These are phyloP conservation scores for Alectura lathami DNA, from an alignment of 2,113 vertebrate genomes.

Conservation along the genomic window DNA sequence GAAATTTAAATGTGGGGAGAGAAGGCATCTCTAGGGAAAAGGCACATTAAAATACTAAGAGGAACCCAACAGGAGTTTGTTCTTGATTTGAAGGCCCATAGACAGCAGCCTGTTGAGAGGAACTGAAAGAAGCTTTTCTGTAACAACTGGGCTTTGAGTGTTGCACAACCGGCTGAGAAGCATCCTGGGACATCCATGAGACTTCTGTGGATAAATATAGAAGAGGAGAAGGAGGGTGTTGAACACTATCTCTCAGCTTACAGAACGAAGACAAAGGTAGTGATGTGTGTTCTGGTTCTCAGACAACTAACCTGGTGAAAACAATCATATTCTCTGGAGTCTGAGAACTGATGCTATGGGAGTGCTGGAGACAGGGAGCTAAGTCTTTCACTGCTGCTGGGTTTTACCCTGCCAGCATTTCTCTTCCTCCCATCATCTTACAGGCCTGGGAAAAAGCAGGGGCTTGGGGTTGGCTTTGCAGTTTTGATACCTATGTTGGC, in stretches of 20 bases:
- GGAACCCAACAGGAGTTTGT: not conserved
- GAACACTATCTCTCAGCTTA: not conserved
- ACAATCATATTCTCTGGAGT: not conserved
- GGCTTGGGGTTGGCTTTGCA: not conserved
- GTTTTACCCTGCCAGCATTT: not conserved
- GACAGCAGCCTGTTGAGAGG: not conserved
- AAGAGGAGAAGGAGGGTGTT: not conserved
- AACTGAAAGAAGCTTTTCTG: constrained; percentile 50
- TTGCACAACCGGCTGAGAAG: constrained; percentile 36
- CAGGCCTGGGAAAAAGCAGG: not conserved
- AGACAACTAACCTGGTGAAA: not conserved
- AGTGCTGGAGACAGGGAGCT: not conserved
- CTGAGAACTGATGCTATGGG: not conserved
- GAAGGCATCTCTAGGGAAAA: constrained; percentile 5
- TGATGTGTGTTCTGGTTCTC: not conserved
- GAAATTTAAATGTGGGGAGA: not conserved
- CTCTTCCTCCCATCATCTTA: not conserved
- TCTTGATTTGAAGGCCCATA: constrained; percentile 8
- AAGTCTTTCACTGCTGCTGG: not conserved
- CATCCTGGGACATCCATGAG: not conserved
- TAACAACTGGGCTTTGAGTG: not conserved
- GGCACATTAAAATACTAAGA: not conserved
- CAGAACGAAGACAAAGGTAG: not conserved
- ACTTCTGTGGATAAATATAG: constrained; percentile 29
- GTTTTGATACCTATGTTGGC: not conserved